Evolutionary conservation across 2,113 vertebrate species (phyloP).

Genomic region (Dipodomys spectabilis): DNA sequence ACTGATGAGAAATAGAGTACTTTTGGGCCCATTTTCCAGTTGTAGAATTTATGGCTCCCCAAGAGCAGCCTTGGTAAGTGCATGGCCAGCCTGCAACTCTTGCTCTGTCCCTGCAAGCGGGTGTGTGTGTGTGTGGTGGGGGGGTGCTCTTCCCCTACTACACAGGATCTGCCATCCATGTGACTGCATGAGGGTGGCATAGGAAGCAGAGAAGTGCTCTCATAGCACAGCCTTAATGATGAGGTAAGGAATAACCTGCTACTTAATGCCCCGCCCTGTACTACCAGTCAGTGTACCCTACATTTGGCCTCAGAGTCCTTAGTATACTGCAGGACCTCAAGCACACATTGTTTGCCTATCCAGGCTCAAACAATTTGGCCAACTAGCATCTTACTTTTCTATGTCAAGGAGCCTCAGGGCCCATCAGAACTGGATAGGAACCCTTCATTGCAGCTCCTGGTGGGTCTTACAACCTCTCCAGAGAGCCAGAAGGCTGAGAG

Average conservation of each 20-base stretch:
- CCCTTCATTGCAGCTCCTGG: background rate
- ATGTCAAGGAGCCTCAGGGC: no score
- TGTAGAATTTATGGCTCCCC: background rate
- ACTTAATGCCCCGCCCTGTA: background rate
- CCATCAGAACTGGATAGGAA: background rate
- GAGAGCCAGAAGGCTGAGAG: background rate
- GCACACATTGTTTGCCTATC: constrained; percentile 48
- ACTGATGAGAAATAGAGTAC: background rate
- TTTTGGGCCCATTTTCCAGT: background rate
- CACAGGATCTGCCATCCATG: background rate
- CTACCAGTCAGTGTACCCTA: background rate
- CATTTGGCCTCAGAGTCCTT: constrained; percentile 69
- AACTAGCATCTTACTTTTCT: background rate
- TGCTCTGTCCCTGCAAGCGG: background rate
- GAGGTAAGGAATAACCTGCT: constrained; percentile 48
- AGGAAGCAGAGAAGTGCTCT: constrained; percentile 44
- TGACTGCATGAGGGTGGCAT: no score
- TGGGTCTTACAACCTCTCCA: background rate
- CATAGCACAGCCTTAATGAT: constrained; percentile 20
- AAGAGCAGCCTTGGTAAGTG: no score
- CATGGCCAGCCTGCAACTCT: background rate
- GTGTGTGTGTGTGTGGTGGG: no score
- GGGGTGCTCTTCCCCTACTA: background rate
- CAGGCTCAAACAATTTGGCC: background rate
- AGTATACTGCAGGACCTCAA: constrained; percentile 26